Evolutionary conservation across 2,888 invertebrate genomes (phyloP).

Genomic region (Melanchra persicariae): DNA sequence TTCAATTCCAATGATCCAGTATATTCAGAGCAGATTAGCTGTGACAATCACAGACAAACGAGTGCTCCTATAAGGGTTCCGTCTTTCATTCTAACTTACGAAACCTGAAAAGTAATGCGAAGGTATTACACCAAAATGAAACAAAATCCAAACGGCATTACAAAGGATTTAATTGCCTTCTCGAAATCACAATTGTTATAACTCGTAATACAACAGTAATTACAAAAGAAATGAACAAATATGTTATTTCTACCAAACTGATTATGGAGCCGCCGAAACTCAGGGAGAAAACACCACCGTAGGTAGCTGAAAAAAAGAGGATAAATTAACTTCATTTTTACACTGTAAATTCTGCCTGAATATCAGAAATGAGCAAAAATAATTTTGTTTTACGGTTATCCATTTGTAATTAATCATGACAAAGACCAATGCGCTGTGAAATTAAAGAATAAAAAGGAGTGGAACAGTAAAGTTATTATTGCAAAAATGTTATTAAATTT

Average conservation of each 20-base stretch:
- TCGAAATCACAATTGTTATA: constrained; percentile 31
- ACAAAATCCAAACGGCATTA: background rate
- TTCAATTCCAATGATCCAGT: background rate
- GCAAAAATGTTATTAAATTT: background rate
- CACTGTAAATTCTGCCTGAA: background rate
- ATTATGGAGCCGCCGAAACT: constrained; percentile 83
- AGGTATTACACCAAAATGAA: constrained; percentile 4
- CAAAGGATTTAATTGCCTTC: constrained; percentile 32
- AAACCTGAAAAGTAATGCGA: background rate
- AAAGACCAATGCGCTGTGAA: constrained; percentile 24
- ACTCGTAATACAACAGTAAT: constrained; percentile 33
- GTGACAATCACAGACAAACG: too few species aligned
- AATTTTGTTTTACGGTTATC: constrained; percentile 12
- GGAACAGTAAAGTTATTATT: background rate
- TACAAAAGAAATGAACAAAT: constrained; percentile 68
- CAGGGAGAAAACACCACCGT: constrained; percentile 84
- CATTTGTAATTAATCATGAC: constrained; percentile 31
- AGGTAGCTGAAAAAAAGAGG: constrained; percentile 72
- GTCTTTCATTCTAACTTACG: too few species aligned
- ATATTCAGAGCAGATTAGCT: too few species aligned
- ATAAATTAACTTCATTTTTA: background rate
- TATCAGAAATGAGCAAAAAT: background rate
- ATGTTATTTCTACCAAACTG: constrained; percentile 78
- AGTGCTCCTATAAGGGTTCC: too few species aligned
- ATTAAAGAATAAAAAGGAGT: background rate